Conservation (phyloP, 2,888 invertebrate species). For the Meteorus colon region DNA sequence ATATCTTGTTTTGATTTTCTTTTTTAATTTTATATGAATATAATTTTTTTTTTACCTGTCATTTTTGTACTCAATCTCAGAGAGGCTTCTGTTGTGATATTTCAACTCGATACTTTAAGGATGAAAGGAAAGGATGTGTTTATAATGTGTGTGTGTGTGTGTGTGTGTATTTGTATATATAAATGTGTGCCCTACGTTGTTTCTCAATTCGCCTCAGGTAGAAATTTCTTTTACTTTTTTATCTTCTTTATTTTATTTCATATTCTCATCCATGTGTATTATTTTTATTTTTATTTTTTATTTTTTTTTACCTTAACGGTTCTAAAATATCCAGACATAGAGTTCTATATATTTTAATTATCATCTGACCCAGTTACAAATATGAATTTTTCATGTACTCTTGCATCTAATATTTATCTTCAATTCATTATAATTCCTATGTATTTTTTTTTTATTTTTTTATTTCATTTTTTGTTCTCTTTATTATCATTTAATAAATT, state of each 20-base stretch:
- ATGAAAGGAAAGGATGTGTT: not conserved
- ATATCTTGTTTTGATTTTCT: not conserved
- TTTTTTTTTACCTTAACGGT: not conserved
- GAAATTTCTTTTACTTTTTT: not conserved
- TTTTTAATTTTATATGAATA: not conserved
- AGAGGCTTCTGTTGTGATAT: not conserved
- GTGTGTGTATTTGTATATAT: not conserved
- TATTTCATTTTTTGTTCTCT: not conserved
- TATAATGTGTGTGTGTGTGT: not conserved
- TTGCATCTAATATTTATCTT: not conserved
- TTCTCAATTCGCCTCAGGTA: not conserved
- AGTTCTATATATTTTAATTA: conserved; percentile 1
- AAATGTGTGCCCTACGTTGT: not conserved
- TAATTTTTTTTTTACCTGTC: not conserved
- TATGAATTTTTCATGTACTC: not conserved
- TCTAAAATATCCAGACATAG: not conserved
- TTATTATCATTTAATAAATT: not conserved
- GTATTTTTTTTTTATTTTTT: not conserved
- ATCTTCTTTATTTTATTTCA: not conserved
- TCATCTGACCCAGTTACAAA: not conserved
- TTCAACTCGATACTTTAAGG: not conserved
- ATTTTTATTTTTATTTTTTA: not conserved
- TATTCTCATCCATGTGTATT: not conserved
- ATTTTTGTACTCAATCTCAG: not conserved
- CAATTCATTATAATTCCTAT: not conserved